Base-by-base conservation (phyloP, 2,888 invertebrate genomes). In the Spisula solida region DNA sequence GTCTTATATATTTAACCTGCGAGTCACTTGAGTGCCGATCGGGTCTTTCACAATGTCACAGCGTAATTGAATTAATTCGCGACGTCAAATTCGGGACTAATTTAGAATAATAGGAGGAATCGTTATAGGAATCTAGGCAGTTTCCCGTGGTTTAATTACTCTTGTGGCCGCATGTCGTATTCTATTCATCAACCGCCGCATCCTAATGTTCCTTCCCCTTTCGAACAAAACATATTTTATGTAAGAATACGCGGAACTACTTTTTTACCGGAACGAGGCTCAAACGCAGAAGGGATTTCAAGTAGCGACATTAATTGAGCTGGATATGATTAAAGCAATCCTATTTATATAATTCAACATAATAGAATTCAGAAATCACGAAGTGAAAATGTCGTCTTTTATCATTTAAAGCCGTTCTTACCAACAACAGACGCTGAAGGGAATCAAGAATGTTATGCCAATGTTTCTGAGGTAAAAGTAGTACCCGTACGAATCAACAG, bases 1-100 rank as follows among this genome's bases (percentile, higher is more conserved):
- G 88, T 83, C 81, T 90, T 86, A 88, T 90, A 90, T 90, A 90
- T 88, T 90, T 85, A 85, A 75, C 86, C 80, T 82, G 79, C 86
- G 60, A 86, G 83, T 82, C 86, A 86, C 88, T 55, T 41, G 80
- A 25, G 56, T 88, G 90, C 81, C 90, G 83, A 66, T 29, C 47
- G 70, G 86, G 82, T 88, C 85, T 86, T 83, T 86, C 86, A 84
- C 80, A 81, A 82, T 88, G 90, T 86, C 90, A 83, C 25, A 12
- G 48, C 60, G 70, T 90, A 88, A 90, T 90, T 90, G 85, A 88
- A 90, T 90, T 90, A 86, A 88, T 86, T 83, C 88, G 20, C 75
- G 60, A 80, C 55, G 66, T 56, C 80, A 87, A 82, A 31, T 78
- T 88, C 83, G 88, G 48, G 90, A 80, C 86, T 90, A 90, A 90